Conservation (phyloP, 2,113 vertebrate species). For the Proterorhinus semilunaris region DNA sequence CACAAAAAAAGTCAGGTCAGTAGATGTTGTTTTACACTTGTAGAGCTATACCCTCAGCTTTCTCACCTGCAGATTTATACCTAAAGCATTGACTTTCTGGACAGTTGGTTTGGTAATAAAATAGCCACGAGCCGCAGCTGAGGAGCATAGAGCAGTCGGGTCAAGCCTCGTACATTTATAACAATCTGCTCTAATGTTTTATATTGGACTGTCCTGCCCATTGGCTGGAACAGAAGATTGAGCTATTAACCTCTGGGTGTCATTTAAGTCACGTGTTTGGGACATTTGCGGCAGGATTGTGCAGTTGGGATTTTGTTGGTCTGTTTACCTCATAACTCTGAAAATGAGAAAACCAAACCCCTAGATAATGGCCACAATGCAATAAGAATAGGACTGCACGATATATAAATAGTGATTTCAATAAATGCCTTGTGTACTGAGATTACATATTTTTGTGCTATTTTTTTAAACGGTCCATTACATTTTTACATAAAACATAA, state of each 20-base stretch:
- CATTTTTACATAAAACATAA: too few relatives aligned
- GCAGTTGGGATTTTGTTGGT: not conserved
- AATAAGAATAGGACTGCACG: too few relatives aligned
- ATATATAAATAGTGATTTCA: too few relatives aligned
- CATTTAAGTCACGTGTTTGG: conserved; percentile 5
- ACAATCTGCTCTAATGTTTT: conserved; percentile 9
- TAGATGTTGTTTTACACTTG: conserved; percentile 52
- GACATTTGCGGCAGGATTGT: not conserved
- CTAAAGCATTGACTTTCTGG: conserved; percentile 1
- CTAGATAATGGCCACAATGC: too few relatives aligned
- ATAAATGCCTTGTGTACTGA: too few relatives aligned
- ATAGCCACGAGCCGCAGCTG: not conserved
- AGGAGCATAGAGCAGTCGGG: conserved; percentile 1
- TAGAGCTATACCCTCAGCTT: conserved; percentile 47
- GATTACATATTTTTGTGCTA: too few relatives aligned
- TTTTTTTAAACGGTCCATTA: too few relatives aligned
- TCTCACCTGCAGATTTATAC: conserved; percentile 17
- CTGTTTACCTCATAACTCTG: not conserved
- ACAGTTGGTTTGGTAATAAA: conserved; percentile 11
- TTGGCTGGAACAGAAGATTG: not conserved
- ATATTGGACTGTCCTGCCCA: conserved; percentile 6
- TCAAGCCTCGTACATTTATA: conserved; percentile 9
- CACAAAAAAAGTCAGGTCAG: conserved; percentile 25
- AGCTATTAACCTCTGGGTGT: conserved; percentile 6
- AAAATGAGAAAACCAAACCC: too few relatives aligned